Conservation (phyloP, 2,888 invertebrate species). For the Synanthedon myopaeformis region DNA sequence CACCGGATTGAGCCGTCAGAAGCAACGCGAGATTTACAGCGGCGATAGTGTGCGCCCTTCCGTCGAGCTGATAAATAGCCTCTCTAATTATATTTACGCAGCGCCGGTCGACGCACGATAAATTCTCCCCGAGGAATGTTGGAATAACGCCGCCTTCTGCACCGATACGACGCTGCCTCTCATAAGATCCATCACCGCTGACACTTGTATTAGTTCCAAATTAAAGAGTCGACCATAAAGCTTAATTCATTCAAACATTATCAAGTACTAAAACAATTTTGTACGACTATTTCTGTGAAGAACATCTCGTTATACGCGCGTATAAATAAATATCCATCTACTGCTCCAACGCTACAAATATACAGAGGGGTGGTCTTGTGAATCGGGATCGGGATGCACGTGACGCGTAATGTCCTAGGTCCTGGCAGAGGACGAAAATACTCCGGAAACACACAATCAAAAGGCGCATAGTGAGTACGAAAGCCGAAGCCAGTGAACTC, state of each 20-base stretch:
- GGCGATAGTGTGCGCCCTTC: slow-evolving; percentile 60
- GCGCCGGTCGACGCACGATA: slow-evolving; percentile 57
- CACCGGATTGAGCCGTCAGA: slow-evolving; percentile 61
- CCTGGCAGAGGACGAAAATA: slow-evolving; percentile 42
- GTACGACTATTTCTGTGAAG: slow-evolving; percentile 11
- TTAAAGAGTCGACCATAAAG: slow-evolving; percentile 39
- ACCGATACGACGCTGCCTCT: slow-evolving; percentile 29
- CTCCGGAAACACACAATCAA: slow-evolving; percentile 51
- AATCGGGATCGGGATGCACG: slow-evolving; percentile 28
- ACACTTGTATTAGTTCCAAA: slow-evolving; percentile 39
- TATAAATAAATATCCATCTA: not conserved
- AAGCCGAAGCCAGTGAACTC: slow-evolving; percentile 49
- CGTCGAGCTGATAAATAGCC: slow-evolving; percentile 64
- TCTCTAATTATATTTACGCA: slow-evolving; percentile 69
- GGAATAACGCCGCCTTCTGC: slow-evolving; percentile 48
- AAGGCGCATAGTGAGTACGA: slow-evolving; percentile 29
- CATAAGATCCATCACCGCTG: slow-evolving; percentile 37
- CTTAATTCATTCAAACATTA: slow-evolving; percentile 27
- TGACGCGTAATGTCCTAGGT: slow-evolving; percentile 39
- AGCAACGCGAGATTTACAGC: slow-evolving; percentile 52
- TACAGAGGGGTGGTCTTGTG: slow-evolving; percentile 17
- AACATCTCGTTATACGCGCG: slow-evolving; percentile 9
- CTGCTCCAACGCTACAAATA: slow-evolving; percentile 14
- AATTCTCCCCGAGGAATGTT: slow-evolving; percentile 49
- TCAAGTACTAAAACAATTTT: slow-evolving; percentile 11